Evolutionary conservation across 2,113 vertebrate genomes (phyloP).

Genomic region (Zapornia atra): DNA sequence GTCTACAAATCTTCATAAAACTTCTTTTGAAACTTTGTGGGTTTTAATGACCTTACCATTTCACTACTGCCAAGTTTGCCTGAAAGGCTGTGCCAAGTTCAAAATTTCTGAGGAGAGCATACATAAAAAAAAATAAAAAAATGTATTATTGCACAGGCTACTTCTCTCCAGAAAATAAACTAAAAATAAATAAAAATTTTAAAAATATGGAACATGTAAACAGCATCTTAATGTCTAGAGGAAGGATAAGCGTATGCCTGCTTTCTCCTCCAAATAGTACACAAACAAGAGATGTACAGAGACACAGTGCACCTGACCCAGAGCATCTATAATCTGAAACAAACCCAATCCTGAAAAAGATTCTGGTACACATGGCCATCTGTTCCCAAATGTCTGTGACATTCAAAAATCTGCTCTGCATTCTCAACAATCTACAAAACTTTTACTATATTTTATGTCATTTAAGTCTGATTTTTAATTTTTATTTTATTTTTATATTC

Average conservation of each 20-base stretch:
- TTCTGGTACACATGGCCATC: conserved; percentile 20
- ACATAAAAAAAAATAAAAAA: not conserved
- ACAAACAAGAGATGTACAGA: not conserved
- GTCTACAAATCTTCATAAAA: not conserved
- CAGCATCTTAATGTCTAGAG: not conserved
- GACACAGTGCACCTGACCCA: not conserved
- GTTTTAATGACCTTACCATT: not conserved
- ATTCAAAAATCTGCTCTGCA: not conserved
- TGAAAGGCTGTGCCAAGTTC: not conserved
- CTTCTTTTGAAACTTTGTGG: not conserved
- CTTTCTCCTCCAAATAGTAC: not conserved
- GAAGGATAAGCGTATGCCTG: not conserved
- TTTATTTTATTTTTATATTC: not conserved
- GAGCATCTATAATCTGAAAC: conserved; percentile 15
- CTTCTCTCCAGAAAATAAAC: not conserved
- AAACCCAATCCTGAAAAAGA: not conserved
- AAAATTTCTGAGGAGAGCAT: not conserved
- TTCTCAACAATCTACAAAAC: conserved; percentile 26
- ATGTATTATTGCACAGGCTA: not conserved
- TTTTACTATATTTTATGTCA: not conserved
- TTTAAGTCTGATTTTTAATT: not conserved
- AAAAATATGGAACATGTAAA: not conserved
- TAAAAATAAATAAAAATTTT: not conserved
- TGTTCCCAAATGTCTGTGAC: conserved; percentile 24
- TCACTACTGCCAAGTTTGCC: not conserved